Base-by-base conservation (phyloP, 2,888 invertebrate species). In the Sarcophaga subvicina region DNA sequence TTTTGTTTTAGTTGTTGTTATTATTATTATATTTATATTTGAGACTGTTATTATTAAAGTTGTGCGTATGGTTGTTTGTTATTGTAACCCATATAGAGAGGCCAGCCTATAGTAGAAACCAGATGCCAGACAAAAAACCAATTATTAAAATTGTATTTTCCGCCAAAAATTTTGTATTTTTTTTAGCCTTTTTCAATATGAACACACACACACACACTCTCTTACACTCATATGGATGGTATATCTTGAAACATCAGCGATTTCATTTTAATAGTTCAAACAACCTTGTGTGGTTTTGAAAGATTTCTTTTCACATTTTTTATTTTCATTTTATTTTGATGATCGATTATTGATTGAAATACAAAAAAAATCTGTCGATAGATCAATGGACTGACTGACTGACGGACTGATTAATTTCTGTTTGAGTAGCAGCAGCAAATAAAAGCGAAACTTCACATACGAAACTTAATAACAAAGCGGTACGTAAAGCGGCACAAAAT, bases 141-240 rank as follows among this genome's bases (percentile, higher is more conserved):
- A 92, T 92, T 92, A 92, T 92, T 91, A 90, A 92, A 92, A 92
- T 92, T 92, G 91, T 92, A 91, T 90, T 90, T 89, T 89, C 85
- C 85, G 83, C 86, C 86, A 79, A 73, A 75, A 72, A 62, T 37
- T 37, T 0, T 37, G 8, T 37, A 8, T 37, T 37, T 37, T 37
- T 37, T 37, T 37, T 8, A 2, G 37, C 37, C 37, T 37, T 37
- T 37, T 8, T 37, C 37, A 4, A 27, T 27, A 27, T 27, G 27
- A 66, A 76, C 70, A 81, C n/a, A 54, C 8, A 75, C 70, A 66
- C 63, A 27, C 25, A 72, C n/a, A 67, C 59, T 20, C 6, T 27
- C 8, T 37, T 37, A 37, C 8, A 37, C n/a, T 67, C 59, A 27
- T 27, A 71, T 22, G 2, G 1, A 37, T 37, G 10, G 20, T 54